Conservation (phyloP, 2,797 vertebrate species). For the Dendrocincla fuliginosa region DNA sequence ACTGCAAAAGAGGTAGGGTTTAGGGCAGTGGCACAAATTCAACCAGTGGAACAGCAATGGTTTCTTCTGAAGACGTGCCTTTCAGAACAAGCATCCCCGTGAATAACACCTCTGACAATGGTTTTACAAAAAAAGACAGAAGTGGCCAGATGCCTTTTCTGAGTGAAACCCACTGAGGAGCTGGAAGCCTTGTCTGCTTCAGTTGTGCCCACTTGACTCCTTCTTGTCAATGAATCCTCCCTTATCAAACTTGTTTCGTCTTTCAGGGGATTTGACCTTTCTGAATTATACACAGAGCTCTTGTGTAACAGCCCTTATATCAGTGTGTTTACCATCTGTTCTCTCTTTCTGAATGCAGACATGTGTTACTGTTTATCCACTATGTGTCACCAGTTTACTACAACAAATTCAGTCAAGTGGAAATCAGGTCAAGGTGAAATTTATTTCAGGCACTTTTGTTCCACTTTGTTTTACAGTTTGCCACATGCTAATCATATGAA, state of each 20-base stretch:
- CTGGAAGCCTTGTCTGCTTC: background rate
- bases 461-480: constrained; percentile 58
- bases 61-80: background rate
- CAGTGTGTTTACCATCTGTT: constrained; percentile 70
- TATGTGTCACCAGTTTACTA: constrained; percentile 75
- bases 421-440: constrained; percentile 73
- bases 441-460: constrained; percentile 71
- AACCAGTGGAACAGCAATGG: background rate
- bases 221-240: constrained; percentile 27
- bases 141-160: background rate
- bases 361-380: constrained; percentile 74
- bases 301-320: constrained; percentile 68
- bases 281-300: constrained; percentile 50
- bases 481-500: constrained; percentile 53
- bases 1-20: background rate
- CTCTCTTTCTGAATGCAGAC: constrained; percentile 58
- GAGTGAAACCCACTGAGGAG: background rate
- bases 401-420: constrained; percentile 72
- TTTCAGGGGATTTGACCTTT: constrained; percentile 63
- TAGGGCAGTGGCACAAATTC: background rate
- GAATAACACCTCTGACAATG: background rate
- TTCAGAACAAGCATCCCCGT: background rate
- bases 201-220: background rate
- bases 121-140: background rate
- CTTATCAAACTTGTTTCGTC: background rate